phyloP scores from a whole-genome alignment of 2,797 vertebrate species.

The Cynopterus sphinx region DNA sequence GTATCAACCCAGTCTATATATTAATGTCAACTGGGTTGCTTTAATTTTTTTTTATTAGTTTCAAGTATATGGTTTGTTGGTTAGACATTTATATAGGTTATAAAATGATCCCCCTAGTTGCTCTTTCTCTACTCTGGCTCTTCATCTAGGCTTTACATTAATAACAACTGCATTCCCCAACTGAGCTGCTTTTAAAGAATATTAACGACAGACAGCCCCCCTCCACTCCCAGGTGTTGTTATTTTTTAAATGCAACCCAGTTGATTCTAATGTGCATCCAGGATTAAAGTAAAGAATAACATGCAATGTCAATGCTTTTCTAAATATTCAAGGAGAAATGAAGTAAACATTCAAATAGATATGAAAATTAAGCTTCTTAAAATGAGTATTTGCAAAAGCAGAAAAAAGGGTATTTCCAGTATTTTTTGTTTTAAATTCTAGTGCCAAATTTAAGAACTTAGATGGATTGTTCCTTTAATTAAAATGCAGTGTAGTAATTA shows the following conservation, averaged over 20 bases:
- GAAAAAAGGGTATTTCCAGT: constrained; percentile 11
- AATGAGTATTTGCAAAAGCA: constrained; percentile 26
- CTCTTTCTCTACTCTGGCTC: too few species aligned
- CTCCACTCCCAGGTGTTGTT: background rate
- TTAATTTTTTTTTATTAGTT: too few species aligned
- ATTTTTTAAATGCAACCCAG: background rate
- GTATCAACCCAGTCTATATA: background rate
- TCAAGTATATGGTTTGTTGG: too few species aligned
- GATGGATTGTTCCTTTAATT: constrained; percentile 36
- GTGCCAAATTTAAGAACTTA: constrained; percentile 49
- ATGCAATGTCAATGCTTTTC: background rate
- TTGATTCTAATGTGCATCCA: background rate
- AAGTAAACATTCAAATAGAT: background rate
- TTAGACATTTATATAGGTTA: too few species aligned
- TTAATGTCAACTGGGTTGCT: constrained; percentile 5
- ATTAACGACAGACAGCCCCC: background rate
- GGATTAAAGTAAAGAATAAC: background rate
- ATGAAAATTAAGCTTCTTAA: constrained; percentile 9
- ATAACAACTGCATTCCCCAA: background rate
- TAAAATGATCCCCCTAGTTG: too few species aligned
- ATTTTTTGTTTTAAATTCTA: constrained; percentile 55
- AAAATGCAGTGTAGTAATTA: constrained; percentile 42
- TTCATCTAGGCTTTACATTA: background rate
- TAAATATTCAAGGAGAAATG: constrained; percentile 40
- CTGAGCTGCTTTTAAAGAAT: background rate